Conservation (phyloP, 1,140 invertebrate genomes). For the Triops cancriformis region DNA sequence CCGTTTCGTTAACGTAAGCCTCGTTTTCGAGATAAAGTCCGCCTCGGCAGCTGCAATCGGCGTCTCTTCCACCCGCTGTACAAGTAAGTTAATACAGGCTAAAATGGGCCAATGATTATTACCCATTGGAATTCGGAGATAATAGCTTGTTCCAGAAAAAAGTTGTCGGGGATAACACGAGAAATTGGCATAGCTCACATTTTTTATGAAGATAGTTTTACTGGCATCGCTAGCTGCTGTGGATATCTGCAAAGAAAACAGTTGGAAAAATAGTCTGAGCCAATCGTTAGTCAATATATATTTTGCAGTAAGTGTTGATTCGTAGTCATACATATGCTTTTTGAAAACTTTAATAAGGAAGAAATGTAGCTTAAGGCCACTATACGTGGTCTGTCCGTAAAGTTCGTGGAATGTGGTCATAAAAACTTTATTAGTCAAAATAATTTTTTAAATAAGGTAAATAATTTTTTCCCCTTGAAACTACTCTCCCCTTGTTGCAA, state of each 20-base stretch:
- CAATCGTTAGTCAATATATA: too few species aligned
- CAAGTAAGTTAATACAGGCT: not conserved
- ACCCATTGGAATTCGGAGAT: not conserved
- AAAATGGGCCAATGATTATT: too few species aligned
- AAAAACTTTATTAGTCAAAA: too few species aligned
- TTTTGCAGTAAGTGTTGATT: too few species aligned
- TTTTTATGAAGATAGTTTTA: not conserved
- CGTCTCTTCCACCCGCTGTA: not conserved
- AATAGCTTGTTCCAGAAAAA: not conserved
- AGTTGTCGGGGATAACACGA: not conserved
- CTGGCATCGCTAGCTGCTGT: not conserved
- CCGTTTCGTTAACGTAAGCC: not conserved
- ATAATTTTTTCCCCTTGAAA: too few species aligned
- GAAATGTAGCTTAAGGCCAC: too few species aligned
- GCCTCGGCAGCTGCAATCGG: not conserved
- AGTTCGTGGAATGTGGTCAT: too few species aligned
- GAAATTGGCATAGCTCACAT: not conserved
- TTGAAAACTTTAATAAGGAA: too few species aligned
- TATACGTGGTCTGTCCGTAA: too few species aligned
- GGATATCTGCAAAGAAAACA: not conserved
- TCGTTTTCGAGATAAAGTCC: not conserved
- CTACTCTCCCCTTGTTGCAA: too few species aligned
- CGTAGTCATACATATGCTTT: too few species aligned
- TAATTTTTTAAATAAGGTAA: too few species aligned
- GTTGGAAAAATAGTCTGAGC: not conserved